Percentiles rank a stretch among this genome's conserved stretches.
phyloP scores from a whole-genome alignment of 2,797 vertebrate species.

The Acanthiza pusilla region DNA sequence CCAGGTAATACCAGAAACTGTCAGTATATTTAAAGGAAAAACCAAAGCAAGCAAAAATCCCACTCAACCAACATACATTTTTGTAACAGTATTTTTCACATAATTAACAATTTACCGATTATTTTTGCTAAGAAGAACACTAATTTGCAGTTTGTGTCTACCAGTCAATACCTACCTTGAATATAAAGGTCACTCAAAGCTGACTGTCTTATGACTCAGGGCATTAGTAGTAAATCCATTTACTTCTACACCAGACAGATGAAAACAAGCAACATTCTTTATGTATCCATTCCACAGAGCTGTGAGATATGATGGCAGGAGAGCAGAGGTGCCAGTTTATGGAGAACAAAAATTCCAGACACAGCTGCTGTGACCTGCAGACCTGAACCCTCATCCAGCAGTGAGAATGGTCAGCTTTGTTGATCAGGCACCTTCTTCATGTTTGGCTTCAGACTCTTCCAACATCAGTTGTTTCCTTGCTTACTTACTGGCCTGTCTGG shows the following conservation, averaged over 20 bases:
- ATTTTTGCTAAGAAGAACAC: background rate
- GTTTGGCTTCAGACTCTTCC: background rate
- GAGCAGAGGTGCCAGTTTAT: background rate
- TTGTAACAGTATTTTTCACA: background rate
- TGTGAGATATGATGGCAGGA: background rate
- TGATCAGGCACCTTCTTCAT: background rate
- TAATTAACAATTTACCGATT: background rate
- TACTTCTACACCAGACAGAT: background rate
- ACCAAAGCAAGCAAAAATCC: background rate
- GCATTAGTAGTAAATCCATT: background rate
- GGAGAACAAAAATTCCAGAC: background rate
- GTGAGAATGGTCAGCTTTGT: accelerated
- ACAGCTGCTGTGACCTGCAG: background rate
- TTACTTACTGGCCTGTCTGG: background rate
- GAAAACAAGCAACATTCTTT: background rate
- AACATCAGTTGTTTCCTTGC: background rate
- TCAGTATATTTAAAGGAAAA: background rate
- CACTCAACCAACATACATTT: background rate
- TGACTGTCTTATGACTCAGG: background rate
- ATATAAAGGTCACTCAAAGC: background rate
- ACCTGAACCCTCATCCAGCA: background rate
- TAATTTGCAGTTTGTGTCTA: background rate
- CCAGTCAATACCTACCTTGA: background rate
- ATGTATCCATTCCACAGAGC: background rate
- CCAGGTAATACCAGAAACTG: background rate